phyloP scores from a whole-genome alignment of 2,113 vertebrate species.

The Nycticorax nycticorax region DNA sequence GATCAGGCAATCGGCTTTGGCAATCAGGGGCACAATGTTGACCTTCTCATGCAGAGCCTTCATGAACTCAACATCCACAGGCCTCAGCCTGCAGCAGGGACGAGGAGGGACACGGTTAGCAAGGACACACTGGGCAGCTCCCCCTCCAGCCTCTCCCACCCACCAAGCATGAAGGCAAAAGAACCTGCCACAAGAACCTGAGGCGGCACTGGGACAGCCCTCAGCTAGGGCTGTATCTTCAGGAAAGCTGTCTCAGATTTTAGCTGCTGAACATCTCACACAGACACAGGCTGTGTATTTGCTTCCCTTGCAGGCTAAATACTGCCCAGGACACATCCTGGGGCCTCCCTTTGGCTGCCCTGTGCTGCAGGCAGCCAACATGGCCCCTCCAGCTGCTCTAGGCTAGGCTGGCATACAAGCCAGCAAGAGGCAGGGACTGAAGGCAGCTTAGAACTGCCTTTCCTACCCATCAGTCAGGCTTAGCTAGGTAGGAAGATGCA shows the following conservation, averaged over 20 bases:
- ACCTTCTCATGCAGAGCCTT: slow-evolving; percentile 97
- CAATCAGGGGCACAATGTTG: slow-evolving; percentile 94
- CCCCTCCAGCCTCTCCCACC: neutral
- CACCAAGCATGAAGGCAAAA: neutral
- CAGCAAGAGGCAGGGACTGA: neutral
- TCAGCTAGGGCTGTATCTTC: neutral
- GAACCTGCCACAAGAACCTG: neutral
- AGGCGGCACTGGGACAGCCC: neutral
- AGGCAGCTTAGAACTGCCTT: neutral
- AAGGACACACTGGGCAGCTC: neutral
- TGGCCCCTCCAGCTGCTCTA: neutral
- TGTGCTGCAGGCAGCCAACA: neutral
- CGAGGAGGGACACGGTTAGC: neutral
- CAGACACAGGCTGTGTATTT: neutral
- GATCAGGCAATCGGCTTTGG: slow-evolving; percentile 95
- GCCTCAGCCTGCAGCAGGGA: slow-evolving; percentile 82
- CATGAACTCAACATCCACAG: slow-evolving; percentile 97
- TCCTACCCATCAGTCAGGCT: neutral
- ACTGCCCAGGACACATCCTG: neutral
- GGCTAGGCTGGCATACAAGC: neutral
- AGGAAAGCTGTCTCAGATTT: neutral
- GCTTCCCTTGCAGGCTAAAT: neutral
- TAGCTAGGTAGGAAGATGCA: neutral
- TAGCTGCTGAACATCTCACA: neutral
- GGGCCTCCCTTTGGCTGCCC: neutral